These are phyloP conservation scores for Liodrosophila aerea DNA, from an alignment of 2,888 invertebrate species.

Conservation along the genomic window DNA sequence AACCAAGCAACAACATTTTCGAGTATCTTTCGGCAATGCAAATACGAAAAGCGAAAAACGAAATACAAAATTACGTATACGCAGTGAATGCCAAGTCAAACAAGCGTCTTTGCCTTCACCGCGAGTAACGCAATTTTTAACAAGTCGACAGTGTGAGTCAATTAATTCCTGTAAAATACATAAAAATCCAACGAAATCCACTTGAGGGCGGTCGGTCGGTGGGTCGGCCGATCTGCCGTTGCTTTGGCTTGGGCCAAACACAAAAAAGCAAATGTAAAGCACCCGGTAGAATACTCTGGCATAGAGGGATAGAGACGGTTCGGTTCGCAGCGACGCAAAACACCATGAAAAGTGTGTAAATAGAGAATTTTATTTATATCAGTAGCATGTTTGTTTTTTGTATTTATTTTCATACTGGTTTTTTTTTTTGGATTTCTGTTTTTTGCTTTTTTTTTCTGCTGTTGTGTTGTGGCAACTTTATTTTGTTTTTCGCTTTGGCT, in stretches of 20 bases:
- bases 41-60: constrained; percentile 52
- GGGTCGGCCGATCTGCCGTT: neutral
- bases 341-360: constrained; percentile 68
- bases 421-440: neutral
- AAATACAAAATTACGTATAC: constrained; percentile 48
- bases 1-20: constrained; percentile 29
- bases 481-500: constrained; percentile 60
- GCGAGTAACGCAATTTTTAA: constrained; percentile 46
- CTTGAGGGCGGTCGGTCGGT: constrained; percentile 14
- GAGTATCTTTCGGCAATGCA: constrained; percentile 35
- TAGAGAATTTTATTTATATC: constrained; percentile 69
- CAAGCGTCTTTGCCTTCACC: constrained; percentile 46
- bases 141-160: constrained; percentile 69
- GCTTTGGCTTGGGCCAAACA: neutral
- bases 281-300: constrained; percentile 55
- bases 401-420: constrained; percentile 24
- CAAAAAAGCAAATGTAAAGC: constrained; percentile 55
- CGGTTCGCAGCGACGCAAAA: constrained; percentile 11
- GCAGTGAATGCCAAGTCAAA: constrained; percentile 55
- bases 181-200: constrained; percentile 44
- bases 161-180: constrained; percentile 67
- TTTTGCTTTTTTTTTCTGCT: constrained; percentile 15
- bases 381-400: constrained; percentile 40
- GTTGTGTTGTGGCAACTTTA: constrained; percentile 53
- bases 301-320: constrained; percentile 6